Percentiles rank a stretch among this genome's conserved stretches.
Conservation (phyloP, 2,888 invertebrate species). For the Clistopyga incitator region DNA sequence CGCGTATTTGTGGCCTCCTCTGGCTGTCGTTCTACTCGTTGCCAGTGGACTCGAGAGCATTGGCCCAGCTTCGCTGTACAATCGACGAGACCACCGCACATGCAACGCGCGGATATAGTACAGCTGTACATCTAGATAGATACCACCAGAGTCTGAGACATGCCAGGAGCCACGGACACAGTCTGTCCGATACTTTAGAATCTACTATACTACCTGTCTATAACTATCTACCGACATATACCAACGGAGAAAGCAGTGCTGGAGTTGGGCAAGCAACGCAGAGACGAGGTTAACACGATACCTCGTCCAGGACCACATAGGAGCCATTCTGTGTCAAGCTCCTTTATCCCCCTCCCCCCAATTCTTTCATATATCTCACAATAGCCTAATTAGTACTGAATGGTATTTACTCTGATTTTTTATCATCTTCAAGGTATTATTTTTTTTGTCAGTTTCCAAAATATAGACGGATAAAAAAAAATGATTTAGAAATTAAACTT, state of each 20-base stretch:
- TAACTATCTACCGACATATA: slow-evolving; percentile 41
- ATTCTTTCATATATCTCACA: too few species aligned
- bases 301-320: neutral
- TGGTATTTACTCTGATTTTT: too few species aligned
- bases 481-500: too few species aligned
- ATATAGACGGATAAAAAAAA: too few species aligned
- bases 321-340: too few species aligned
- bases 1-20: slow-evolving; percentile 29
- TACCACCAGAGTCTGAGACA: slow-evolving; percentile 43
- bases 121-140: slow-evolving; percentile 39
- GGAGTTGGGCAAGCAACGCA: slow-evolving; percentile 11
- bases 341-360: too few species aligned
- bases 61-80: slow-evolving; percentile 39
- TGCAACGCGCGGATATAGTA: slow-evolving; percentile 11
- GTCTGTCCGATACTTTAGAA: slow-evolving; percentile 55
- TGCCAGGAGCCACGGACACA: slow-evolving; percentile 50
- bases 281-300: slow-evolving; percentile 19
- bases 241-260: slow-evolving; percentile 5
- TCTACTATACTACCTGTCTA: slow-evolving; percentile 27
- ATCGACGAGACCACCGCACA: slow-evolving; percentile 43
- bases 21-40: slow-evolving; percentile 20
- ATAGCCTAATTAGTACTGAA: too few species aligned
- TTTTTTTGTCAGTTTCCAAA: too few species aligned
- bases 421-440: too few species aligned
- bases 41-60: slow-evolving; percentile 1